These are phyloP conservation scores for Orthosia gracilis DNA, from an alignment of 2,888 invertebrate species.

Conservation along the genomic window DNA sequence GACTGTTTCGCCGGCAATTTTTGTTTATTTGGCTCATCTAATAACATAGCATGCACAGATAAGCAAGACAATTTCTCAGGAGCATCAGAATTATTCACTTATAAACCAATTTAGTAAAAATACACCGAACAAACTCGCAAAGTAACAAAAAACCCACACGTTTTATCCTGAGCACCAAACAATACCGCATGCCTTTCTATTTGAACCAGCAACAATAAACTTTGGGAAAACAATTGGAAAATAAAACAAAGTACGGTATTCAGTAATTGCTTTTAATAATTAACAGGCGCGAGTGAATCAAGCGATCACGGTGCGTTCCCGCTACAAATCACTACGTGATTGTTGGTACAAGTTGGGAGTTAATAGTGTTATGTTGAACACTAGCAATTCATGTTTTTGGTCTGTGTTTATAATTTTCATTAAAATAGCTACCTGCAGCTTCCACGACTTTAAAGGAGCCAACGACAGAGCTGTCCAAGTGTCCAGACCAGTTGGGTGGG, in stretches of 20 bases:
- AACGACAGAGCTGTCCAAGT: too few species aligned
- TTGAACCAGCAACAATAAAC: conserved; percentile 35
- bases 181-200: conserved; percentile 27
- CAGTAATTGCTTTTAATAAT: conserved; percentile 84
- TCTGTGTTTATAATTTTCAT: neutral
- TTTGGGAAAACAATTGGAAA: conserved; percentile 47
- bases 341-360: conserved; percentile 71
- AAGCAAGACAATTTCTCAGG: too few species aligned
- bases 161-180: conserved; percentile 9
- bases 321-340: conserved; percentile 82
- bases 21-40: too few species aligned
- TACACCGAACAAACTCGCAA: neutral
- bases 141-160: neutral
- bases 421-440: too few species aligned
- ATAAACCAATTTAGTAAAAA: neutral
- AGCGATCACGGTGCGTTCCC: conserved; percentile 79
- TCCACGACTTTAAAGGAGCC: too few species aligned
- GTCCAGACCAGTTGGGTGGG: too few species aligned
- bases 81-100: too few species aligned
- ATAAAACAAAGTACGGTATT: conserved; percentile 58
- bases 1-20: too few species aligned
- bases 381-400: neutral
- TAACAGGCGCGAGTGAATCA: conserved; percentile 82
- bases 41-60: too few species aligned
- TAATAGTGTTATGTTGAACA: neutral